Base-by-base conservation (phyloP, 2,888 invertebrate genomes). In the Bellardia pandia region DNA sequence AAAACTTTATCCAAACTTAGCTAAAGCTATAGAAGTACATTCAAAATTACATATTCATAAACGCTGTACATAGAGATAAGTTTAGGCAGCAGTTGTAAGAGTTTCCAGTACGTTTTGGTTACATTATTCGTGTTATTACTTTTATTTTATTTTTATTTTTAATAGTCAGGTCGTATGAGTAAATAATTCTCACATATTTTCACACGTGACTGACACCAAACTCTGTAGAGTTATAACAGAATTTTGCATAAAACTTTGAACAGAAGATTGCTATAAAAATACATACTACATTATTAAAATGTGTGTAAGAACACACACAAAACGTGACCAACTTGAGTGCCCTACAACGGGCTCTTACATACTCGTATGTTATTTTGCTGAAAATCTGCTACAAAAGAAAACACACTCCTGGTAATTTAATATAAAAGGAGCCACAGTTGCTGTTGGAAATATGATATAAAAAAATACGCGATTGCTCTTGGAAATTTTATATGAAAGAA, bases 31-130 rank as follows among this genome's bases (percentile, higher is more conserved):
- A 23, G 53, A 1, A 62, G 40, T 9, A 81, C 23, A 37, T 51
- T 11, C 45, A 37, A 58, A 75, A 84, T 80, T 72, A 80, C 75
- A 72, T 76, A 86, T 84, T 84, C 84, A 86, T 86, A 86, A 80
- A 86, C 77, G 23, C 6, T 53, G 5, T 62, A n/a, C 30, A 58
- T 14, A 13, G 11, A 69, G 60, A 53, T 51, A 30, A 42, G 68
- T 60, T 72, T 53, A 69, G 66, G 64, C 69, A 69, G 74, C 74
- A 68, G 68, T 77, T 77, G 51, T n/a, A 77, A 71, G 56, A 78
- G 56, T 75, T 75, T 58, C 11, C 40, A 45, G 23, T 66, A 40
- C 56, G 33, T 71, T 42, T 68, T 66, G 56, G 74, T 81, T 11
- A 60, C 51, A 51, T 30, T 83, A 23, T 45, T 56, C 66, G 3